Conservation (phyloP, 2,888 invertebrate species). For the Stramonita haemastoma region DNA sequence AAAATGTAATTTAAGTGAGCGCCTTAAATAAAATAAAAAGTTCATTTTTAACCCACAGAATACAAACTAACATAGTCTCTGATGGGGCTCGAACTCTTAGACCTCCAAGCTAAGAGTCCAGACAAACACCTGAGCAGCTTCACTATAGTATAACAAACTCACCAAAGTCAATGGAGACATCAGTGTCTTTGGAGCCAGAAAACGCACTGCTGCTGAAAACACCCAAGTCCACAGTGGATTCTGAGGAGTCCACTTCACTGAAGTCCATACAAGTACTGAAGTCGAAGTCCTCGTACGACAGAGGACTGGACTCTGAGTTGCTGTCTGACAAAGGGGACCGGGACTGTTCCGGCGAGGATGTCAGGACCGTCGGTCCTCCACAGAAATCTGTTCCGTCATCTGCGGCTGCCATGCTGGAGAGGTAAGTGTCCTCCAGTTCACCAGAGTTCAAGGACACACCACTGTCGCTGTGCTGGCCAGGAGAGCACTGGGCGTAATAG, state of each 20-base stretch:
- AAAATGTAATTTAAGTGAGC: no score
- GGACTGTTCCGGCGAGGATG: constrained; percentile 42
- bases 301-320: constrained; percentile 43
- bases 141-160: constrained; percentile 18
- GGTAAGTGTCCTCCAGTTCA: constrained; percentile 47
- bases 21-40: no score
- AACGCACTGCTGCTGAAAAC: constrained; percentile 25
- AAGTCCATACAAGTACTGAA: constrained; percentile 49
- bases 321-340: constrained; percentile 46
- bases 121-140: no score
- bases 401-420: constrained; percentile 50
- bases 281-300: constrained; percentile 60
- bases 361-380: constrained; percentile 32
- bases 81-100: no score
- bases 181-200: constrained; percentile 46
- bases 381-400: constrained; percentile 45
- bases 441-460: constrained; percentile 66
- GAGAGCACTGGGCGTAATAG: constrained; percentile 66
- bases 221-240: constrained; percentile 41
- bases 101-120: no score
- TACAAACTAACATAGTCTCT: no score
- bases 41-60: no score
- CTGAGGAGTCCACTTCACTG: constrained; percentile 51
- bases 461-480: constrained; percentile 67
- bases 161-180: constrained; percentile 59